Evolutionary conservation across 2,888 invertebrate genomes (phyloP).

Genomic region (Nebria brevicollis): DNA sequence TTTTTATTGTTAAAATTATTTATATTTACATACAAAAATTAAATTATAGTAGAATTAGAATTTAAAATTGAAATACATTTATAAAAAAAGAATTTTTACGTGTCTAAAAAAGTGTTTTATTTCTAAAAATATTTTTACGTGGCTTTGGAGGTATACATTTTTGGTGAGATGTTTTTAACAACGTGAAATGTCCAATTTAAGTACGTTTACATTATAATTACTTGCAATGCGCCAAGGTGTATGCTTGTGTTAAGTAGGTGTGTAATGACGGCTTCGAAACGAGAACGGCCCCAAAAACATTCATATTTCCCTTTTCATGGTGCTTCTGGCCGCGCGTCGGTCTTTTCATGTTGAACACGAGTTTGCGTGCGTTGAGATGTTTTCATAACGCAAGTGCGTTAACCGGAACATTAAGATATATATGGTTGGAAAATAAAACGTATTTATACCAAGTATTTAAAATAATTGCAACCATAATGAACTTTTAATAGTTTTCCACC

Average conservation of each 20-base stretch:
- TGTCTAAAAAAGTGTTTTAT: too few species aligned
- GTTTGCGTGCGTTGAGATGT: neutral
- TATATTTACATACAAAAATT: too few species aligned
- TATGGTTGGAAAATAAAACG: neutral
- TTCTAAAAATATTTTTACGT: too few species aligned
- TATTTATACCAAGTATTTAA: neutral
- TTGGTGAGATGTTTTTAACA: neutral
- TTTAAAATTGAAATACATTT: too few species aligned
- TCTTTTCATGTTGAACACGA: neutral
- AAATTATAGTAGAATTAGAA: too few species aligned
- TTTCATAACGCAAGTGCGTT: neutral
- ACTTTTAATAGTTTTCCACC: neutral
- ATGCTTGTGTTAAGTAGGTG: neutral
- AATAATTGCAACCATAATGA: neutral
- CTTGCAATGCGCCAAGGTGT: neutral
- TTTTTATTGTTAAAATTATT: too few species aligned
- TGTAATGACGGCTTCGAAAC: neutral
- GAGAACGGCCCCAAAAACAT: neutral
- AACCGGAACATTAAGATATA: neutral
- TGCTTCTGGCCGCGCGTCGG: neutral
- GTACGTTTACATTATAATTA: neutral
- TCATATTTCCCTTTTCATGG: neutral
- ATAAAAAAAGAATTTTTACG: too few species aligned
- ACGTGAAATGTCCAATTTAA: neutral
- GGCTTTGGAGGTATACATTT: too few species aligned